A percentile compares a stretch with the other conserved stretches of the same genome.
Conservation (phyloP, 2,888 invertebrate species). For the Scelioninae gen. 1 region DNA sequence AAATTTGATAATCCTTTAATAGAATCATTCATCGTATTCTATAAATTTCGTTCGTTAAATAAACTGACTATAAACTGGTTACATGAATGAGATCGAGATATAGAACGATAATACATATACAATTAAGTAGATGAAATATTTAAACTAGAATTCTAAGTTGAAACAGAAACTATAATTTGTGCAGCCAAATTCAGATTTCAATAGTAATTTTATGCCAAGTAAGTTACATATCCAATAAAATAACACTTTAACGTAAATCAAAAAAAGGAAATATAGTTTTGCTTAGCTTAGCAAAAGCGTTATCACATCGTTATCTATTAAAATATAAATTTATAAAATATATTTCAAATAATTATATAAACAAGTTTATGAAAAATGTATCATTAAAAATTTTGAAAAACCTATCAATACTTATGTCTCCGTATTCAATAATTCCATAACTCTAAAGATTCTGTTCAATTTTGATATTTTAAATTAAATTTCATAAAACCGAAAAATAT, state of each 20-base stretch:
- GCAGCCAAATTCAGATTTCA: slow-evolving; percentile 24
- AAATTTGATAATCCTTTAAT: not conserved
- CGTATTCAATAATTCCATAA: too few species aligned
- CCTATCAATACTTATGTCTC: too few species aligned
- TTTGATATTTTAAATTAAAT: too few species aligned
- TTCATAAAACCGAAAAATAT: too few species aligned
- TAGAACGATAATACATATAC: not conserved
- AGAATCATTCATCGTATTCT: not conserved
- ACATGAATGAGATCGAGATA: not conserved
- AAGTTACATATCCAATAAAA: slow-evolving; percentile 14
- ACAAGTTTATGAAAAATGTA: too few species aligned
- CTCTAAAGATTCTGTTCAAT: too few species aligned
- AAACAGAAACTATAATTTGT: slow-evolving; percentile 21
- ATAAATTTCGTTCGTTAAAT: not conserved
- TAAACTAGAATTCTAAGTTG: slow-evolving; percentile 21
- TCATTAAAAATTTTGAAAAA: too few species aligned
- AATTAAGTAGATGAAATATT: slow-evolving; percentile 30
- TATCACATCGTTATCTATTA: too few species aligned
- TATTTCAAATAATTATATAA: too few species aligned
- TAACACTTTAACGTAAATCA: not conserved
- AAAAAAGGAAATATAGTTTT: not conserved
- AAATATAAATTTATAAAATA: too few species aligned
- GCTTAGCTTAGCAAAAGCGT: too few species aligned
- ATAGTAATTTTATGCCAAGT: slow-evolving; percentile 16
- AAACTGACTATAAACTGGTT: not conserved